These are phyloP conservation scores for Philereme vetulata DNA, from an alignment of 2,888 invertebrate species.

Conservation along the genomic window DNA sequence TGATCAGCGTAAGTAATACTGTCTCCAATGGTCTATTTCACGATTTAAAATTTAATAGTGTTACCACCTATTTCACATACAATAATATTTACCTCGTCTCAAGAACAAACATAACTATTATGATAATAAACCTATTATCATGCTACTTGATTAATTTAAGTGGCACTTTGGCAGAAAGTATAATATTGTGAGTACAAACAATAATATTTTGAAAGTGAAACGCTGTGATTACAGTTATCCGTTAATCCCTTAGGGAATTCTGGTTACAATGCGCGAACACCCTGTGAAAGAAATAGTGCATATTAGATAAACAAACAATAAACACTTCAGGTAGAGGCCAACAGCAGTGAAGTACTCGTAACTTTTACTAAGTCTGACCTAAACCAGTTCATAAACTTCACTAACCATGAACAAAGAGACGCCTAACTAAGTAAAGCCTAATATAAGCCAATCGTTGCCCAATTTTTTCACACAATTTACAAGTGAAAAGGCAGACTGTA, in stretches of 20 bases:
- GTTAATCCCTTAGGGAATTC: slow-evolving; percentile 22
- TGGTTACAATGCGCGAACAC: slow-evolving; percentile 66
- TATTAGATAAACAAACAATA: background rate
- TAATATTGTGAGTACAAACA: slow-evolving; percentile 6
- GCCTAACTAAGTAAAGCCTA: too few relatives aligned
- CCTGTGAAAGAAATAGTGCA: slow-evolving; percentile 55
- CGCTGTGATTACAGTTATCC: slow-evolving; percentile 20
- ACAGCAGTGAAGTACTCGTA: too few relatives aligned
- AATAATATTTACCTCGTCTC: slow-evolving; percentile 2
- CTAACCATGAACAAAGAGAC: too few relatives aligned
- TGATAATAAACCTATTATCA: background rate
- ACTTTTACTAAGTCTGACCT: too few relatives aligned
- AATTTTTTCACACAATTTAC: too few relatives aligned
- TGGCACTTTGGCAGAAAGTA: slow-evolving; percentile 52
- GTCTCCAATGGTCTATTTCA: too few relatives aligned
- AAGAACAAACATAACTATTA: background rate
- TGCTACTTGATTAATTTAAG: slow-evolving; percentile 26
- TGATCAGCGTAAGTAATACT: too few relatives aligned
- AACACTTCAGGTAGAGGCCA: too few relatives aligned
- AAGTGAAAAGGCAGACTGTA: too few relatives aligned
- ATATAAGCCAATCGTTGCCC: too few relatives aligned
- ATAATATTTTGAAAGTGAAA: slow-evolving; percentile 20
- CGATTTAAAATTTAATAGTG: background rate
- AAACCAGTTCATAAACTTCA: too few relatives aligned
- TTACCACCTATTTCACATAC: background rate